Base-by-base conservation (phyloP, 2,888 invertebrate species). In the Sceliomorpha sp. region DNA sequence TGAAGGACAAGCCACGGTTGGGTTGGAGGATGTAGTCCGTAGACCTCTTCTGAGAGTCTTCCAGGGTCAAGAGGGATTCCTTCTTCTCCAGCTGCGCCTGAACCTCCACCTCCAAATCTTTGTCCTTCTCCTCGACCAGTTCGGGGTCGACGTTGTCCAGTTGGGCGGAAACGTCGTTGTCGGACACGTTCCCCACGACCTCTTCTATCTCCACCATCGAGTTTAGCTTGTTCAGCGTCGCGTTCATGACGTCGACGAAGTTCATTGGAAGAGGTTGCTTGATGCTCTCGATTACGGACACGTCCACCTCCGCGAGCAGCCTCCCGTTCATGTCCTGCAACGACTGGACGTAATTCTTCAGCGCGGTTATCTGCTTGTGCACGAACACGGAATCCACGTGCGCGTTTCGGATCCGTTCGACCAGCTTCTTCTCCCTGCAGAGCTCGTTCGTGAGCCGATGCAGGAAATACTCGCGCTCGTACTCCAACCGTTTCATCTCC, bases 341-440 rank as follows among this genome's bases (percentile, higher is more conserved):
- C 3, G 81, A 79, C 66, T 82, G 82, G 70, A 84, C 75, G 42
- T 83, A 82, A 72, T 83, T 82, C 60, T 74, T 82, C 39, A 88
- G 70, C 10, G 82, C 81, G 36, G 80, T 80, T 17, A 87, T 76
- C 69, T 86, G 81, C 51, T 87, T 85, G 9, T 82, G 79, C 9
- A 84, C 79, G 58, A 83, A 78, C 7, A 77, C 72, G 8, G 81
- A 78, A 71, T 84, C 81, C 20, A 77, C 58, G 56, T 75, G 74
- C 6, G 77, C 77, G 39, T 75, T 72, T 0, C 62, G 69, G 24
- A 86, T 42, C 50, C 75, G 77, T 2, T 58, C 70, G n/a, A 77
- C 75, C 9, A 85, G 50, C 39, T 70, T 74, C 15, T 67, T 74
- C 55, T 83, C 81, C 6, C 73, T 72, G 39, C 56, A 76, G 5